Percentiles rank a stretch among this genome's conserved stretches.
Evolutionary conservation across 2,888 invertebrate species (phyloP).

Genomic region (Ennomos quercinarius): DNA sequence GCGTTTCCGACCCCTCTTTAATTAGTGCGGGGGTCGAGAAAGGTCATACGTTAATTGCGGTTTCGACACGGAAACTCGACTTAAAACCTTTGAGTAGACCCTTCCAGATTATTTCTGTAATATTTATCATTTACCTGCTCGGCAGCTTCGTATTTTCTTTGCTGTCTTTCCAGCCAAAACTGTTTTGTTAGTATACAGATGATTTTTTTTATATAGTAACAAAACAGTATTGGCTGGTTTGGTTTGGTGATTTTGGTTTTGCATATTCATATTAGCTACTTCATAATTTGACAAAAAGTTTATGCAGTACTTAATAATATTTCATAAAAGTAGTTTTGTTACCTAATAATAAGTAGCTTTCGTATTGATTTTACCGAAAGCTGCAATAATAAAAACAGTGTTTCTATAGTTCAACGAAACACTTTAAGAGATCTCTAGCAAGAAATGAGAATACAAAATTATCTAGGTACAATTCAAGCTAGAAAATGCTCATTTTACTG

Average conservation of each 20-base stretch:
- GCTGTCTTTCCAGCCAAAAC: constrained; percentile 1
- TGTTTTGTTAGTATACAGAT: no score
- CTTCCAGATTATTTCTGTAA: constrained; percentile 60
- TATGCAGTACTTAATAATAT: no score
- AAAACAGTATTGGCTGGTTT: no score
- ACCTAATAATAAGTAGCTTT: no score
- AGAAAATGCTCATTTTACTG: constrained; percentile 35
- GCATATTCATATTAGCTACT: no score
- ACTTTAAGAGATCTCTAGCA: constrained; percentile 8
- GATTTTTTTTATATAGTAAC: no score
- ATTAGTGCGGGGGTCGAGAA: constrained; percentile 57
- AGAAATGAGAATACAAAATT: constrained; percentile 26
- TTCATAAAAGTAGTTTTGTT: no score
- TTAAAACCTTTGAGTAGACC: constrained; percentile 57
- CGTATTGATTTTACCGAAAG: no score
- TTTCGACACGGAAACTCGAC: constrained; percentile 61
- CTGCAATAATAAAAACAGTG: no score
- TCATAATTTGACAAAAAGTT: no score
- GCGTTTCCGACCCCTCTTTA: constrained; percentile 51
- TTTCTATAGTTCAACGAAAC: constrained; percentile 1
- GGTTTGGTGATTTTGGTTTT: no score
- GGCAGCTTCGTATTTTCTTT: constrained; percentile 31
- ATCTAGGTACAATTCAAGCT: constrained; percentile 26
- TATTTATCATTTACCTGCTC: constrained; percentile 58
- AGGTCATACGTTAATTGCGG: constrained; percentile 67